These are phyloP conservation scores for Cettia cetti DNA, from an alignment of 2,113 vertebrate genomes.

Conservation along the genomic window DNA sequence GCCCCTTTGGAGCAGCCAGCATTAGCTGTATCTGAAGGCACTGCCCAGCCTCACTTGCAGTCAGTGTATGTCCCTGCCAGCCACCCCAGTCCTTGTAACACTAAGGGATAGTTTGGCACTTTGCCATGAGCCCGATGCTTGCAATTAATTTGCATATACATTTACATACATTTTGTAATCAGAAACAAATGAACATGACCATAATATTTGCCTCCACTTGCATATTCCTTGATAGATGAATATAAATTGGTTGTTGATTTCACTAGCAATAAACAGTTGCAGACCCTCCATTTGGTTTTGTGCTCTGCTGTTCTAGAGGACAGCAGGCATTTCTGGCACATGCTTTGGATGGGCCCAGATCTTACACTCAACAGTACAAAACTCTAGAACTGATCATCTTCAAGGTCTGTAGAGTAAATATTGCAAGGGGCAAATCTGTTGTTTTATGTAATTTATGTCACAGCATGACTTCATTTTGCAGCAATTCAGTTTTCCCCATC, in stretches of 20 bases:
- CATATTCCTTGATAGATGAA: slow-evolving; percentile 52
- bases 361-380: not conserved
- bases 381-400: not conserved
- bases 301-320: not conserved
- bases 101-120: slow-evolving; percentile 27
- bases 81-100: not conserved
- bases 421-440: not conserved
- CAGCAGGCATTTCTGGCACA: not conserved
- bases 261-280: slow-evolving; percentile 26
- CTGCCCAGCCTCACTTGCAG: not conserved
- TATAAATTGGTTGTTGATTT: slow-evolving; percentile 39
- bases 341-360: not conserved
- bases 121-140: slow-evolving; percentile 62
- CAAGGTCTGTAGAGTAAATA: not conserved
- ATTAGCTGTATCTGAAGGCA: not conserved
- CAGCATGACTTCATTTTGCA: not conserved
- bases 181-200: slow-evolving; percentile 68
- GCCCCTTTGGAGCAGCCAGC: not conserved
- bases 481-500: not conserved
- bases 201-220: slow-evolving; percentile 66
- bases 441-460: not conserved
- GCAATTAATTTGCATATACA: slow-evolving; percentile 52
- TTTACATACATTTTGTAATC: slow-evolving; percentile 75
- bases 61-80: not conserved
- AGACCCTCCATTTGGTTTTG: not conserved